Percentiles rank a stretch among this genome's conserved stretches.
phyloP scores from a whole-genome alignment of 2,888 invertebrate species.

The Ypsolopha sequella region DNA sequence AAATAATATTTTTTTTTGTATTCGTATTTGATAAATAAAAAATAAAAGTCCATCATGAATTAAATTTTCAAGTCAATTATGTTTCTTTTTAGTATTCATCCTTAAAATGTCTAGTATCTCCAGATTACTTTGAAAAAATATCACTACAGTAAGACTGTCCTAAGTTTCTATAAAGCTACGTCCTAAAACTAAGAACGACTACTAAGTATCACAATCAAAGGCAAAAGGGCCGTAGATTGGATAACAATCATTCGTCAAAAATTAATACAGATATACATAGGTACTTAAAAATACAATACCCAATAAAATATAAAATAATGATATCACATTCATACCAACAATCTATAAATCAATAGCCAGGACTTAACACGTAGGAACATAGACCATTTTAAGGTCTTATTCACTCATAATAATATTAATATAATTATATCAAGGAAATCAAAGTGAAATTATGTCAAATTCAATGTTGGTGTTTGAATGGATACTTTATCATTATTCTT shows the following conservation, averaged over 20 bases:
- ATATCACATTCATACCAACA: background rate
- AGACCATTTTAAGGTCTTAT: background rate
- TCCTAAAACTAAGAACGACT: no score
- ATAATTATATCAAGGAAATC: background rate
- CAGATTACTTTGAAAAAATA: no score
- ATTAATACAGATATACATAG: background rate
- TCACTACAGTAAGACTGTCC: no score
- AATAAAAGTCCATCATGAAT: no score
- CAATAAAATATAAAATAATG: background rate
- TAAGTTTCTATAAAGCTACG: no score
- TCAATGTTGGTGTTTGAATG: background rate
- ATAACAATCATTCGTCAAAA: background rate
- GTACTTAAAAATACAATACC: background rate
- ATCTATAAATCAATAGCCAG: conserved; percentile 9
- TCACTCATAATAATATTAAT: background rate
- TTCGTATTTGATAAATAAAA: no score
- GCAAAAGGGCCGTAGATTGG: background rate
- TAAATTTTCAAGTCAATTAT: no score
- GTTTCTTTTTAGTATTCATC: no score
- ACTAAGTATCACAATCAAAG: background rate
- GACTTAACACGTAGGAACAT: conserved; percentile 11
- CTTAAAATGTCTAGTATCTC: no score
- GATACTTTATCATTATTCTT: background rate
- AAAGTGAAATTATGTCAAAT: no score
- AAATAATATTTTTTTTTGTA: no score